phyloP scores from a whole-genome alignment of 2,888 invertebrate species.

The Trilocha varians region DNA sequence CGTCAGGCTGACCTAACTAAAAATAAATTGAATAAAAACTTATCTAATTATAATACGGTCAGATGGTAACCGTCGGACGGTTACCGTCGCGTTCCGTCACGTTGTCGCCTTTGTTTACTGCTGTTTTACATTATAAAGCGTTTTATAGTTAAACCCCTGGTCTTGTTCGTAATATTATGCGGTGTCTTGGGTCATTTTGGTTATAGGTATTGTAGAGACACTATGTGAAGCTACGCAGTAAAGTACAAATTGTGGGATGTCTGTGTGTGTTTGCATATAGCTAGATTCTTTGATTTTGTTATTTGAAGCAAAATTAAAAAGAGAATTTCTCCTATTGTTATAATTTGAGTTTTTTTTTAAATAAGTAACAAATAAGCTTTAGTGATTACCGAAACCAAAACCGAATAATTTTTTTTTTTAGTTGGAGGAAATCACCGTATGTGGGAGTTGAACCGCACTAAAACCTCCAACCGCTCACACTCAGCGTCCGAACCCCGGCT shows the following conservation, averaged over 20 bases:
- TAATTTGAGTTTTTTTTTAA: too few species aligned
- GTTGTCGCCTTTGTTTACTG: conserved; percentile 35
- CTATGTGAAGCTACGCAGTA: conserved; percentile 4
- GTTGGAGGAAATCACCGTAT: too few species aligned
- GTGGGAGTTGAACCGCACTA: too few species aligned
- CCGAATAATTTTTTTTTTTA: too few species aligned
- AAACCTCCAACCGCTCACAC: too few species aligned
- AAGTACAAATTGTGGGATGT: neutral
- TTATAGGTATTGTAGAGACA: neutral
- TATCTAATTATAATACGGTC: conserved; percentile 1
- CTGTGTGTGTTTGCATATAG: neutral
- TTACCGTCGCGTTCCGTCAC: conserved; percentile 23
- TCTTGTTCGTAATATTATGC: too few species aligned
- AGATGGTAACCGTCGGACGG: neutral
- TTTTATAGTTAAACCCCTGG: conserved; percentile 19
- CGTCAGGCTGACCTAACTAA: neutral
- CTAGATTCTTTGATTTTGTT: neutral
- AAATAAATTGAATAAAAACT: neutral
- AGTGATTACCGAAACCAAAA: too few species aligned
- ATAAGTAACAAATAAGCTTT: too few species aligned
- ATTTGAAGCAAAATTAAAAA: neutral
- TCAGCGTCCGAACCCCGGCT: too few species aligned
- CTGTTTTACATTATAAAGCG: conserved; percentile 38
- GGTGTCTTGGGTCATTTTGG: too few species aligned
- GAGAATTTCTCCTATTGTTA: too few species aligned